phyloP scores from a whole-genome alignment of 2,888 invertebrate genomes.

The Drosophila borborema region DNA sequence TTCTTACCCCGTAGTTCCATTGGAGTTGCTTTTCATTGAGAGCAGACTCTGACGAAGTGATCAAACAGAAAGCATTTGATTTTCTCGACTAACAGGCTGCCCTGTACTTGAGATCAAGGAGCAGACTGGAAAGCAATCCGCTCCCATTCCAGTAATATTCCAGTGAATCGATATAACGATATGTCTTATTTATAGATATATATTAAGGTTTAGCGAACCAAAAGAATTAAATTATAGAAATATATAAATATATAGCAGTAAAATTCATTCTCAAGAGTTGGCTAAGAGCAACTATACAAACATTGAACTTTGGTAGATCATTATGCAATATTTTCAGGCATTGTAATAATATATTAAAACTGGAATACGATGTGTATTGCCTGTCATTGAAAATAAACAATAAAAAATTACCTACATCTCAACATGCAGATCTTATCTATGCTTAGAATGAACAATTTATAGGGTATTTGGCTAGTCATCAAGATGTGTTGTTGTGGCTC shows the following conservation, averaged over 20 bases:
- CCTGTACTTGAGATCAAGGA: neutral
- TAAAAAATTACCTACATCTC: too few relatives aligned
- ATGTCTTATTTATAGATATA: neutral
- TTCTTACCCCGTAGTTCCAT: neutral
- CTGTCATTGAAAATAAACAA: neutral
- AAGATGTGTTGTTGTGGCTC: neutral
- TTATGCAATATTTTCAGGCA: neutral
- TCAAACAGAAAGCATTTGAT: constrained; percentile 3
- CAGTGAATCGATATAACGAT: neutral
- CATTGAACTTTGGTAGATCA: too few relatives aligned
- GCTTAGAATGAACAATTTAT: neutral
- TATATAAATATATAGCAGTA: neutral
- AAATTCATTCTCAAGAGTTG: neutral
- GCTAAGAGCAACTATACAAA: too few relatives aligned
- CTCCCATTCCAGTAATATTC: neutral
- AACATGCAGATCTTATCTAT: neutral
- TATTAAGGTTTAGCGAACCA: neutral
- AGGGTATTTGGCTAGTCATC: constrained; percentile 2
- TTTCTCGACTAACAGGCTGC: constrained; percentile 1
- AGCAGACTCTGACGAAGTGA: constrained; percentile 8
- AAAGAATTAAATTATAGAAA: too few relatives aligned
- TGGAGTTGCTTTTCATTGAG: constrained; percentile 13
- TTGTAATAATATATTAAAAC: neutral
- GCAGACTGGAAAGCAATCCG: neutral
- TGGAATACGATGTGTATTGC: neutral